A percentile compares a stretch with the other conserved stretches of the same genome.
phyloP scores from a whole-genome alignment of 64 coral and sea anemone genomes.

The Dendrophyllia cribrosa region DNA sequence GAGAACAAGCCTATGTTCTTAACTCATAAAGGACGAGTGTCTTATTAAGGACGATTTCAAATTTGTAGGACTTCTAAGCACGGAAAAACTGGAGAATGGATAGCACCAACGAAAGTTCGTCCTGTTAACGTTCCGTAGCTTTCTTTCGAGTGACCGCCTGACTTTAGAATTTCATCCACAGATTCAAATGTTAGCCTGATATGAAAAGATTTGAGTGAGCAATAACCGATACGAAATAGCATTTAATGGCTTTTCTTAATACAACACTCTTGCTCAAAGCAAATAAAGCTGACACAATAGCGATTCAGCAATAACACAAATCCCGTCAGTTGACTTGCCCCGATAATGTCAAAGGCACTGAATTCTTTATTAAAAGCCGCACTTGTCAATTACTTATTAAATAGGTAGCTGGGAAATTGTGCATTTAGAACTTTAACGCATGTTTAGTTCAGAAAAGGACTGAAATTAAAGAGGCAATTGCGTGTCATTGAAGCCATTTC shows the following conservation, averaged over 20 bases:
- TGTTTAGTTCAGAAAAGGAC: no score
- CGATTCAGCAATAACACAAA: not conserved
- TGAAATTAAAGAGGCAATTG: not conserved
- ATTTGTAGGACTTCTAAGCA: no score
- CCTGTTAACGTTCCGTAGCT: no score
- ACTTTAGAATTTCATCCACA: no score
- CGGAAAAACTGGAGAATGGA: no score
- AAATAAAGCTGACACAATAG: conserved; percentile 17
- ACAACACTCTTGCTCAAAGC: not conserved
- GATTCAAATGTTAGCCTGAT: no score
- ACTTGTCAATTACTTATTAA: not conserved
- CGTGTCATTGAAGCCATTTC: not conserved
- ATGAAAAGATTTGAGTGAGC: not conserved
- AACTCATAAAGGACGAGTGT: no score
- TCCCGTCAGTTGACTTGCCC: not conserved
- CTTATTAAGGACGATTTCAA: no score
- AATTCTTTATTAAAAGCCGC: not conserved
- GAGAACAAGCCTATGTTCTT: no score
- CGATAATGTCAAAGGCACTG: not conserved
- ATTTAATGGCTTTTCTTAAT: not conserved
- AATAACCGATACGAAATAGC: not conserved
- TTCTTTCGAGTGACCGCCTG: no score
- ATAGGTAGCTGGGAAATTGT: no score
- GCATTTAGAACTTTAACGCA: not conserved
- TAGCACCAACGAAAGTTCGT: no score